Base-by-base conservation (phyloP, 2,797 vertebrate species). In the Sebastes paucispinis region DNA sequence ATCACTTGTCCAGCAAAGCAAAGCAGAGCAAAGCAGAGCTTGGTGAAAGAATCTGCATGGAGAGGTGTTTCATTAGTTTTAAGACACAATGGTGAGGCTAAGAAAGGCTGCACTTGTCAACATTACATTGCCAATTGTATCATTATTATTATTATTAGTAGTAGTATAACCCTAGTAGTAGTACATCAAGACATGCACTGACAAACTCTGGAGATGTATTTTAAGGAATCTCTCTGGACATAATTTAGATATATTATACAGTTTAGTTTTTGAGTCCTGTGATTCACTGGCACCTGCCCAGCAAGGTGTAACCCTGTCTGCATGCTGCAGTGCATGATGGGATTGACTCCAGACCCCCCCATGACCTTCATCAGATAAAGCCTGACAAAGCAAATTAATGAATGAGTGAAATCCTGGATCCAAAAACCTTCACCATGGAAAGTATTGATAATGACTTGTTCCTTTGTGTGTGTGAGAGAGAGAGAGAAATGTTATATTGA, bases 221-320 rank as follows among this genome's bases (percentile, higher is more conserved):
- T 36, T 32, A 12, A 24, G 34, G 16, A 24, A 69, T 64, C 27
- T 2, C 20, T 29, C 20, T 66, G 47, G 24, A n/a, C 3, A 59
- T 18, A 10, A 73, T 58, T 77, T 7, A 63, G 9, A 25, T 25
- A 25, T 25, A 62, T 60, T 3, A 58, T 34, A 24, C 12, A 10
- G 39, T 83, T 78, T 59, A 8, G 32, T 68, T 27, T 27, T 14
- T 0, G 11, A 31, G 50, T 69, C 25, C 27, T 55, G 34, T 34
- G 67, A 68, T 8, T 58, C 11, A 24, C 29, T 83, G 75, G 67
- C 81, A 75, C 54, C 36, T 54, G 39, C 20, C 36, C 71, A 75
- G 36, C 36, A 47, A 72, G 12, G 27, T 79, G 71, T 60, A 39
- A 32, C 32, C 18, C 71, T 73, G 72, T 24, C 69, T 66, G n/a